These are phyloP conservation scores for Aphodius sticticus DNA, from an alignment of 2,888 invertebrate genomes.

Conservation along the genomic window DNA sequence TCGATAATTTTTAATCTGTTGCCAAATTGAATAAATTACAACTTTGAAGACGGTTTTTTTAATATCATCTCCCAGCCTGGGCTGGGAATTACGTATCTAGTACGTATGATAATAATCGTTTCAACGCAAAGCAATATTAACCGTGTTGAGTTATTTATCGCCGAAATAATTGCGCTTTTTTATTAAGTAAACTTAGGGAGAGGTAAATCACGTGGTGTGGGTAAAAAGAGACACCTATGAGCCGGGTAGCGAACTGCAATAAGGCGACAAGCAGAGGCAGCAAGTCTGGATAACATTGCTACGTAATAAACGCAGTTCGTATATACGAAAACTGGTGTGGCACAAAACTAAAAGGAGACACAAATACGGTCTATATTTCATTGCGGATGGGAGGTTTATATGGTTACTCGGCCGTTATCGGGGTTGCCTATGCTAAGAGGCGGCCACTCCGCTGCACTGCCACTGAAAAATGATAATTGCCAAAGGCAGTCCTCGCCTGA, in stretches of 20 bases:
- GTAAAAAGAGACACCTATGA: slow-evolving; percentile 32
- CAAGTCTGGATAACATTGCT: slow-evolving; percentile 30
- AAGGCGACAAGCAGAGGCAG: slow-evolving; percentile 19
- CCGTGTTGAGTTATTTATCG: too few relatives aligned
- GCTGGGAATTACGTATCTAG: too few relatives aligned
- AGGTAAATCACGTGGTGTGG: slow-evolving; percentile 5
- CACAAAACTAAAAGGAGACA: neutral
- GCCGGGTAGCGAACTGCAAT: slow-evolving; percentile 38
- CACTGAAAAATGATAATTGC: slow-evolving; percentile 4
- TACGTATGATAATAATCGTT: too few relatives aligned
- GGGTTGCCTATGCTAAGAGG: slow-evolving; percentile 53
- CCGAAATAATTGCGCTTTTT: neutral
- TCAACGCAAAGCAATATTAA: too few relatives aligned
- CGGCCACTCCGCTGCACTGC: slow-evolving; percentile 35
- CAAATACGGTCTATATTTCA: slow-evolving; percentile 52
- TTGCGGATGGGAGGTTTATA: slow-evolving; percentile 57
- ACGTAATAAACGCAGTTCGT: neutral
- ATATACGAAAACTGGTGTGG: slow-evolving; percentile 40
- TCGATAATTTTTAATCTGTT: neutral
- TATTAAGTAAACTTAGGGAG: neutral
- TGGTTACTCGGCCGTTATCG: slow-evolving; percentile 55
- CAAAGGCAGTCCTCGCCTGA: neutral
- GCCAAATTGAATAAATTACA: neutral
- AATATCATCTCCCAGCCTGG: too few relatives aligned
- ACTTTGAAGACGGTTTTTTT: too few relatives aligned